phyloP scores from a whole-genome alignment of 2,888 invertebrate genomes.

The Trachelus tabidus region DNA sequence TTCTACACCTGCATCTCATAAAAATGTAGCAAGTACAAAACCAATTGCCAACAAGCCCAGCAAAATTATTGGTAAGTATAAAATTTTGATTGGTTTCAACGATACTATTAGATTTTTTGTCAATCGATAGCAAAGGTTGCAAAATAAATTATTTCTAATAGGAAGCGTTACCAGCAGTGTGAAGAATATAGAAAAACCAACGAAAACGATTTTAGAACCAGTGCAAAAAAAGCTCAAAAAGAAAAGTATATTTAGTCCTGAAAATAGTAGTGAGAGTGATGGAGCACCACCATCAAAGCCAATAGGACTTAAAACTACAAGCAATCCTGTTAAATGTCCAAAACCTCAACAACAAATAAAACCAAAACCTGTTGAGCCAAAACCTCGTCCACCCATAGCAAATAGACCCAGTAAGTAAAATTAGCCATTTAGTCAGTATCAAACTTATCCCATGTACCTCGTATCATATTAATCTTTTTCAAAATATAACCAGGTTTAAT shows the following conservation, averaged over 20 bases:
- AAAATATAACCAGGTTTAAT: constrained; percentile 38
- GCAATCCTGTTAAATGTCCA: constrained; percentile 52
- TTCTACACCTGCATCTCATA: constrained; percentile 45
- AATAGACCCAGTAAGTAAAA: constrained; percentile 60
- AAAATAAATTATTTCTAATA: background rate
- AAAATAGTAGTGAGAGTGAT: constrained; percentile 78
- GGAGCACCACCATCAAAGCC: constrained; percentile 64
- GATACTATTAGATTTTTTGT: background rate
- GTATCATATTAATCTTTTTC: constrained; percentile 6
- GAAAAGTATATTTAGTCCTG: constrained; percentile 86
- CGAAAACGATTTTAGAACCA: constrained; percentile 45
- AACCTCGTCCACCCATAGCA: constrained; percentile 67
- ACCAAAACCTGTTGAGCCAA: constrained; percentile 58
- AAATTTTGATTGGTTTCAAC: background rate
- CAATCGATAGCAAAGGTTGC: background rate
- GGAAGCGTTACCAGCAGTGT: constrained; percentile 27
- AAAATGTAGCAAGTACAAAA: constrained; percentile 54
- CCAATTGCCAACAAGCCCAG: constrained; percentile 49
- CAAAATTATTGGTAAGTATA: constrained; percentile 50
- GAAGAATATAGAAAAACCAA: constrained; percentile 32
- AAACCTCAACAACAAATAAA: constrained; percentile 59
- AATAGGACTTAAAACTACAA: constrained; percentile 61
- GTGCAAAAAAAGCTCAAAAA: constrained; percentile 70
- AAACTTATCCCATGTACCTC: background rate
- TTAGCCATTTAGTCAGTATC: background rate